Evolutionary conservation across 2,797 vertebrate genomes (phyloP).

Genomic region (Cuculus canorus): DNA sequence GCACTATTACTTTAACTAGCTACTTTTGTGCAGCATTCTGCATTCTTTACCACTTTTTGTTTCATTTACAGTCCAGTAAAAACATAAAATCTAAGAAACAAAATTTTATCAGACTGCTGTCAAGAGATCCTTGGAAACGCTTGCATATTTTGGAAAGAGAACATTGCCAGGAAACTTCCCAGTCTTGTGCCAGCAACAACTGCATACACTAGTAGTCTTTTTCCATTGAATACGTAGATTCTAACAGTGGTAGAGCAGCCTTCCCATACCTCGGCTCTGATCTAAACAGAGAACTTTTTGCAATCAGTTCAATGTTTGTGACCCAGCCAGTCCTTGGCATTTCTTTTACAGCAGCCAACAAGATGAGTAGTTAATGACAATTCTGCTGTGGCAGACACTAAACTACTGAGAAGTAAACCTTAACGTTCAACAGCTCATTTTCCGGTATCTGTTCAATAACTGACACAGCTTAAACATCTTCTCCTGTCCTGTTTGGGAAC

Average conservation of each 20-base stretch:
- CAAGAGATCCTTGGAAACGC: constrained; percentile 2
- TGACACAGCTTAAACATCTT: background rate
- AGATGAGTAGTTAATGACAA: background rate
- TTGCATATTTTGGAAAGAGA: background rate
- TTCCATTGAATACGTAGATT: background rate
- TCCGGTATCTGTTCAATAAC: background rate
- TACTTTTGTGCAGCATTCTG: background rate
- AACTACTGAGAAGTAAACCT: background rate
- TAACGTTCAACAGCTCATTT: background rate
- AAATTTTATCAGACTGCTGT: background rate
- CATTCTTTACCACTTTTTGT: background rate
- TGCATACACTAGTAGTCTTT: background rate
- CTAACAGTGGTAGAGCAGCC: background rate
- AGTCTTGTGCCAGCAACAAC: background rate
- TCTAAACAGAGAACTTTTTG: background rate
- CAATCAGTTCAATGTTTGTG: background rate
- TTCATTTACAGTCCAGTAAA: background rate
- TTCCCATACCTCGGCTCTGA: background rate
- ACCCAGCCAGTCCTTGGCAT: background rate
- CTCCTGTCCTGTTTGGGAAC: background rate
- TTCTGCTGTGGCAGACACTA: background rate
- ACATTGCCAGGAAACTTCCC: background rate
- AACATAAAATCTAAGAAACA: background rate
- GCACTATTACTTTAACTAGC: background rate
- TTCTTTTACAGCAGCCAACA: background rate